Base-by-base conservation (phyloP, 2,888 invertebrate genomes). In the Hyposoter didymator region DNA sequence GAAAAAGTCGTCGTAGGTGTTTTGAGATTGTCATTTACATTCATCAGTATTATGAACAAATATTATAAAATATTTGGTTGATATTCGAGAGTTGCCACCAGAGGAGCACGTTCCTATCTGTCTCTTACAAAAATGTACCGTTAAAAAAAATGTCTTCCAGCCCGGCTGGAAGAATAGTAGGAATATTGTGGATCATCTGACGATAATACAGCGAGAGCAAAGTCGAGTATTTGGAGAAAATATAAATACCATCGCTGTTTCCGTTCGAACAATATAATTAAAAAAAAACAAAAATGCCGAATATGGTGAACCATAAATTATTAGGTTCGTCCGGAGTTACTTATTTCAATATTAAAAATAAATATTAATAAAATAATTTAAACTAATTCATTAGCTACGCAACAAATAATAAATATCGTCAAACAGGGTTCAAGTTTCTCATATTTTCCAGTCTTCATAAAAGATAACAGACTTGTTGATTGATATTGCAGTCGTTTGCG, bases 371-470 rank as follows among this genome's bases (percentile, higher is more conserved):
- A 59, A 47, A 28, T 55, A 49, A 81, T 75, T 64, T 66, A 74
- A 59, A 67, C 47, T 19, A 64, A 49, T 67, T 69, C 35, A 74
- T 39, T 69, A 76, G 76, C 39, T 17, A 70, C 28, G 74, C 78
- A 17, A 47, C 52, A 72, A 82, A 22, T 49, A 82, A 22, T 49
- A 72, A 72, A 84, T 66, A 84, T 66, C 79, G 78, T 84, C 69
- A 73, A 82, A 86, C 86, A 86, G 86, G 84, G 86, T 84, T 84
- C 12, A 75, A 79, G 64, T 66, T 86, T 72, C 79, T 75, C 72
- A 45, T 47, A 55, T 5, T 82, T 76, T 70, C 78, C 78, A 74
- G 74, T 75, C 28, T 55, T 47, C 69, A 78, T 64, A 22, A 66
- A 84, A 39, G 14, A 75, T 39, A 59, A 22, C 66, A 14, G 47